Conservation (phyloP, 2,888 invertebrate genomes). For the Ichneumoninae sp. region DNA sequence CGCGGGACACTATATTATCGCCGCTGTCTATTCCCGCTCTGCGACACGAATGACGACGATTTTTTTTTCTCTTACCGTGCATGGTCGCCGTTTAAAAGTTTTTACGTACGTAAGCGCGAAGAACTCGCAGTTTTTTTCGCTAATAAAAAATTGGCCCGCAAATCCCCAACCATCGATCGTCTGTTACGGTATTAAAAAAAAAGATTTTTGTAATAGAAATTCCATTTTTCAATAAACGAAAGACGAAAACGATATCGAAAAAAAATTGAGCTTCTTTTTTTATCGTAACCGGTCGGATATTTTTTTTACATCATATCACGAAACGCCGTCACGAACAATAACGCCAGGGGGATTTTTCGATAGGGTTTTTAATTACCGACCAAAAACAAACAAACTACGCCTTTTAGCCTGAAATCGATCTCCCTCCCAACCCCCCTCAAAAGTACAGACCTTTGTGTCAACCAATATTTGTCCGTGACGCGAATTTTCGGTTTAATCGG, state of each 20-base stretch:
- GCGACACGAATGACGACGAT: neutral
- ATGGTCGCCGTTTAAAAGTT: neutral
- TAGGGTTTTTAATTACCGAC: neutral
- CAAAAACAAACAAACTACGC: neutral
- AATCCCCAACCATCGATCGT: neutral
- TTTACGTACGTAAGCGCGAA: neutral
- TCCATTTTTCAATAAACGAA: neutral
- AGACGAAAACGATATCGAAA: neutral
- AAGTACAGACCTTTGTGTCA: no score
- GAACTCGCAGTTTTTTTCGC: no score
- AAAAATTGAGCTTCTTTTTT: neutral
- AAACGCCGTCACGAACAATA: neutral
- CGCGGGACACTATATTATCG: constrained; percentile 24
- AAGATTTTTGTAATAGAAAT: neutral
- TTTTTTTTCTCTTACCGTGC: neutral
- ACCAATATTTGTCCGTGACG: no score
- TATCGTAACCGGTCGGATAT: neutral
- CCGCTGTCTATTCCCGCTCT: constrained; percentile 11
- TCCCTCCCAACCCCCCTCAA: no score
- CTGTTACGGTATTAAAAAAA: neutral
- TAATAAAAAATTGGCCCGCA: no score
- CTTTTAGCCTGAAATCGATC: neutral
- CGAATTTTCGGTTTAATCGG: no score
- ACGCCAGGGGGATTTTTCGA: neutral
- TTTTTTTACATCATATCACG: neutral